Base-by-base conservation (phyloP, 2,888 invertebrate genomes). In the Dioctria rufipes region DNA sequence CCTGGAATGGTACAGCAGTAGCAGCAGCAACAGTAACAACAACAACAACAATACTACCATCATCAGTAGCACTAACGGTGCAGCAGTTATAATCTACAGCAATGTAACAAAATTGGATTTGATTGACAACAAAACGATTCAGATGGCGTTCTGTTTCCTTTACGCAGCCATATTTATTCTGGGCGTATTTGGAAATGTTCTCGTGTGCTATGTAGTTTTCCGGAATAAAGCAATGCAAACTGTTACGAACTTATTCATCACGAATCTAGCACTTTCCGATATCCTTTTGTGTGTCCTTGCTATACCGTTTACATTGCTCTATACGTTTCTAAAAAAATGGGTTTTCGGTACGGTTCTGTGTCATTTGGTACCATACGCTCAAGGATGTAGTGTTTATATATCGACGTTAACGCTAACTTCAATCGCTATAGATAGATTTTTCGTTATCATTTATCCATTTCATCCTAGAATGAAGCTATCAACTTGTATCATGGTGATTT, bases 371-470 rank as follows among this genome's bases (percentile, higher is more conserved):
- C 95, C 98, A 78, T 97, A 95, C 89, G 95, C 97, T 81, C 97
- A 97, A 89, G 98, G 98, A 80, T 95, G 96, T 86, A 97, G 97
- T 88, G 98, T 99, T 84, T 99, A 98, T 91, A 98, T 99, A 87
- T 98, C 98, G 82, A 98, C 98, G 0, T 91, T 99, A 85, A 99
- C 99, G 4, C 92, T 99, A 83, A 98, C 97, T 85, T 96, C 98
- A 84, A 99, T 99, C 85, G 99, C 99, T 71, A 94, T 99, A 82
- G 99, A 99, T 90, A 93, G 99, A 81, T 99, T 97, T 90, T 95
- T 98, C 89, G 98, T 98, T 82, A 99, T 99, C 85, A 96, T 98
- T 83, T 96, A 98, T 88, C 98, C 98, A 0, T 98, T 98, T 89
- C 92, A 94, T 86, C 97, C 96, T 3, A 92, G 98, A 83, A 98